A percentile compares a stretch with the other conserved stretches of the same genome.
Conservation (phyloP, 2,888 invertebrate species). For the Teinopalpus imperialis region DNA sequence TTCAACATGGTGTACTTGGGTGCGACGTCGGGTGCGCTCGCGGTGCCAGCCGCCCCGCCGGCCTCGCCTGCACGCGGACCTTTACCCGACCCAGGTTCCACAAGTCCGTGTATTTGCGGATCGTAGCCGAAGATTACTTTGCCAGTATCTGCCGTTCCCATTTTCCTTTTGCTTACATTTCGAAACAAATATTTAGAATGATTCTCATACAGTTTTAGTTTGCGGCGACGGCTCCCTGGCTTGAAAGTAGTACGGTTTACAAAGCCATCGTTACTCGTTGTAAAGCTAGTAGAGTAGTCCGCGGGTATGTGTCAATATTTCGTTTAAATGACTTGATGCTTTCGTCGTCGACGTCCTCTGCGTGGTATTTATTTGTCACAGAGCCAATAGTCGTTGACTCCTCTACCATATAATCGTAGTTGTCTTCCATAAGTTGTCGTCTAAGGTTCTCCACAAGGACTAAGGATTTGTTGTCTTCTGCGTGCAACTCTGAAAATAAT, state of each 20-base stretch:
- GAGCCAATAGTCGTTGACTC: conserved; percentile 7
- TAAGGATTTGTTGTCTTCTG: conserved; percentile 16
- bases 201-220: not conserved
- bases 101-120: not conserved
- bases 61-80: too few relatives aligned
- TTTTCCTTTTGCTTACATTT: not conserved
- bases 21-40: conserved; percentile 16
- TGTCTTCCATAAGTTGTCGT: conserved; percentile 47
- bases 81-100: too few relatives aligned
- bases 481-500: conserved; percentile 5
- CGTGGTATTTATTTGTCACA: not conserved
- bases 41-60: too few relatives aligned
- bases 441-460: conserved; percentile 33
- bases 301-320: not conserved
- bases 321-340: not conserved
- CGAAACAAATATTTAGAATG: conserved; percentile 1
- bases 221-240: not conserved
- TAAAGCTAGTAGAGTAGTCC: not conserved
- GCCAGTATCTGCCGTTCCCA: not conserved
- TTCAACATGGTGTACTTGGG: conserved; percentile 45
- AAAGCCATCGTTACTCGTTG: not conserved
- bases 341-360: conserved; percentile 23
- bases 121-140: not conserved
- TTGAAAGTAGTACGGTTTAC: not conserved
- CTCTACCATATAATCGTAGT: conserved; percentile 49